Evolutionary conservation across 2,888 invertebrate genomes (phyloP).

Genomic region (Aspidiotus destructor): DNA sequence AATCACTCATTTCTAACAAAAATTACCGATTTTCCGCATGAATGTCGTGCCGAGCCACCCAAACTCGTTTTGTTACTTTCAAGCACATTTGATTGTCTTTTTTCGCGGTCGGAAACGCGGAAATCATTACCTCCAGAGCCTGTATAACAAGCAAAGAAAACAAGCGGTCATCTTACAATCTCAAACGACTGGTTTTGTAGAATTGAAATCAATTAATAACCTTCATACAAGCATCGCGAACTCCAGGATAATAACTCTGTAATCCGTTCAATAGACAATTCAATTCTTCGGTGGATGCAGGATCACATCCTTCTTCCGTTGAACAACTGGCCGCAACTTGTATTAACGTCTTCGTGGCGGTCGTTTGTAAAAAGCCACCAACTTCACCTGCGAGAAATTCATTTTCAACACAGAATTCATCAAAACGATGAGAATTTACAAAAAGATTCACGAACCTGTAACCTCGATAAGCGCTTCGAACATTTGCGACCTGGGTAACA

Average conservation of each 20-base stretch:
- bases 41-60: slow-evolving; percentile 74
- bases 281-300: slow-evolving; percentile 60
- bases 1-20: neutral
- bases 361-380: slow-evolving; percentile 60
- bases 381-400: slow-evolving; percentile 42
- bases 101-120: slow-evolving; percentile 53
- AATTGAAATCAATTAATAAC: slow-evolving; percentile 33
- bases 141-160: slow-evolving; percentile 37
- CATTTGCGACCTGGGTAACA: slow-evolving; percentile 73
- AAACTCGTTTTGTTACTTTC: slow-evolving; percentile 60
- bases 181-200: neutral
- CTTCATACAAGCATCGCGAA: slow-evolving; percentile 70
- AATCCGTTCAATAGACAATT: slow-evolving; percentile 64
- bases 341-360: slow-evolving; percentile 67
- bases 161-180: neutral
- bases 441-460: slow-evolving; percentile 49
- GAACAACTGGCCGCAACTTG: slow-evolving; percentile 68
- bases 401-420: slow-evolving; percentile 24
- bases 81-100: slow-evolving; percentile 49
- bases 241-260: slow-evolving; percentile 57
- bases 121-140: slow-evolving; percentile 54
- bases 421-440: neutral
- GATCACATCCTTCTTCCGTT: slow-evolving; percentile 54
- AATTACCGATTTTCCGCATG: slow-evolving; percentile 59
- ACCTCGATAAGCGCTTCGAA: slow-evolving; percentile 67